These are phyloP conservation scores for Pachyramphus minor DNA, from an alignment of 2,113 vertebrate genomes.

Conservation along the genomic window DNA sequence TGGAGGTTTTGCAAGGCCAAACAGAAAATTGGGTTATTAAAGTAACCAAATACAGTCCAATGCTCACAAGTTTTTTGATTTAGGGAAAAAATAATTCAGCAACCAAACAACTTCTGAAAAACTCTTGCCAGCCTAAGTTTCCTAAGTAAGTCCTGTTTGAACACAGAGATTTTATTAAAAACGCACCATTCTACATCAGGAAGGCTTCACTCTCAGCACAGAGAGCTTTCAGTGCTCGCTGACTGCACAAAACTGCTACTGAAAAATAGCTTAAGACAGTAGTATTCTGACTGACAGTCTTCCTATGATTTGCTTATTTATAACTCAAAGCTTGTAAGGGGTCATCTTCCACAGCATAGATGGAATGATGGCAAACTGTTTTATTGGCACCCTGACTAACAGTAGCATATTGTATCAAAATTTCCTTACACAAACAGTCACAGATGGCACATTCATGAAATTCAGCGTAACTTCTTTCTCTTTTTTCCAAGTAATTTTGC, in stretches of 20 bases:
- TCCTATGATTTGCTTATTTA: neutral
- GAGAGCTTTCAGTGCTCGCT: neutral
- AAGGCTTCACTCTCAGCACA: neutral
- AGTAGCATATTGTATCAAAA: neutral
- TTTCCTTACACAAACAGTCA: neutral
- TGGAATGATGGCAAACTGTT: neutral
- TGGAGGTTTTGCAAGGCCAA: neutral
- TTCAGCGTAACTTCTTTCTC: neutral
- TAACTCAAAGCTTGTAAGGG: neutral
- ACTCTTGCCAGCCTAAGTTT: neutral
- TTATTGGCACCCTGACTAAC: rapidly evolving
- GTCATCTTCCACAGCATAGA: neutral
- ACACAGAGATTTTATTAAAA: neutral
- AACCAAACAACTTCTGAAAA: neutral
- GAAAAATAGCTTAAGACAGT: neutral
- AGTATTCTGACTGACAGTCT: neutral
- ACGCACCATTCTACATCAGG: neutral
- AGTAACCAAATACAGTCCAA: neutral
- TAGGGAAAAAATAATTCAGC: neutral
- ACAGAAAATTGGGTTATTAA: neutral
- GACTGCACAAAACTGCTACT: neutral
- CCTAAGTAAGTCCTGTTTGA: neutral
- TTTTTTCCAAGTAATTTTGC: neutral
- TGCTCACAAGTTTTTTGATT: neutral
- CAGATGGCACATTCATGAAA: neutral